Percentiles rank a stretch among this genome's conserved stretches.
Evolutionary conservation across 1,140 invertebrate species (phyloP).

Genomic region (Pristionchus pacificus): DNA sequence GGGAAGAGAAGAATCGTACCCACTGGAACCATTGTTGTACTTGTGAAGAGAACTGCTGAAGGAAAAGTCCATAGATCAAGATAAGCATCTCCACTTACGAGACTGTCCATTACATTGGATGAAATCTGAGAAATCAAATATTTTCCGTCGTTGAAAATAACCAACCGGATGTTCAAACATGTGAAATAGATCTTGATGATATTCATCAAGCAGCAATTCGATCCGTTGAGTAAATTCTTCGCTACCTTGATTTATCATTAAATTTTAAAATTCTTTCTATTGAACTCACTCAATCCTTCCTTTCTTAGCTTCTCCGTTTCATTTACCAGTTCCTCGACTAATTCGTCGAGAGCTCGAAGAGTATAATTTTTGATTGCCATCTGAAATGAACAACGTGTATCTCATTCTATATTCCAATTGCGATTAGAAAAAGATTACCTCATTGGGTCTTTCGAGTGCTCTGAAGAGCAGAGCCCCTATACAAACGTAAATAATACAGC

Average conservation of each 20-base stretch:
- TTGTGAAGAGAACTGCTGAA: slow-evolving; percentile 30
- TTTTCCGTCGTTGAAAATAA: slow-evolving; percentile 18
- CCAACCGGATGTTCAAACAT: slow-evolving; percentile 33
- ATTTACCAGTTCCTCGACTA: slow-evolving; percentile 8
- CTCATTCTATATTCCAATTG: neutral
- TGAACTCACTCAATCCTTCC: neutral
- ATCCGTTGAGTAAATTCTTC: slow-evolving; percentile 15
- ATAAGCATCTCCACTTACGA: slow-evolving; percentile 13
- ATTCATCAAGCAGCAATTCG: slow-evolving; percentile 23
- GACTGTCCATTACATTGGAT: slow-evolving; percentile 20
- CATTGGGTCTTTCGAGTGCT: slow-evolving; percentile 23
- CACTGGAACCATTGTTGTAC: slow-evolving; percentile 38
- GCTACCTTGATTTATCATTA: slow-evolving; percentile 3
- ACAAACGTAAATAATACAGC: slow-evolving; percentile 30
- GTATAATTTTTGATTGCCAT: slow-evolving; percentile 1
- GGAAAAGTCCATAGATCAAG: slow-evolving; percentile 25
- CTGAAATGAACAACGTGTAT: slow-evolving; percentile 8
- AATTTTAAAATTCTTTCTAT: slow-evolving; percentile 8
- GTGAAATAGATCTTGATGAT: slow-evolving; percentile 22
- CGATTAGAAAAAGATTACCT: slow-evolving; percentile 3
- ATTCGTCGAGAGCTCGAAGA: neutral
- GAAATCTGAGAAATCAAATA: slow-evolving; percentile 13
- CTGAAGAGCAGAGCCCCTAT: slow-evolving; percentile 32
- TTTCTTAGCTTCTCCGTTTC: neutral
- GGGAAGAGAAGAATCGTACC: slow-evolving; percentile 12